Conservation (phyloP, 2,113 vertebrate species). For the Xiphophorus hellerii region DNA sequence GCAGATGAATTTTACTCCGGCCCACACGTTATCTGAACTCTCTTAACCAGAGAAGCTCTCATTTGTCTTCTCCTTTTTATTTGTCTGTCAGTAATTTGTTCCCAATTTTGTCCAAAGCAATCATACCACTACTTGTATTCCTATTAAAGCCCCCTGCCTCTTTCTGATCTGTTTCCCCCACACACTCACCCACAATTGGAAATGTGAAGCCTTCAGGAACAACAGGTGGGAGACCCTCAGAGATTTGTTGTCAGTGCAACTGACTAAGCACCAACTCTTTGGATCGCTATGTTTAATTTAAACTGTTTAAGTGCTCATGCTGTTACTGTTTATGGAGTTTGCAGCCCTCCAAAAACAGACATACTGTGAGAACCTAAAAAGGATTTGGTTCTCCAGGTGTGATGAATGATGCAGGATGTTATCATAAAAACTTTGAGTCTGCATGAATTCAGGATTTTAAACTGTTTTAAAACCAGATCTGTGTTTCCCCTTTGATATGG, state of each 20-base stretch:
- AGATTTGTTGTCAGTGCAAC: background rate
- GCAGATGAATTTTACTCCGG: background rate
- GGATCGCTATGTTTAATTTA: background rate
- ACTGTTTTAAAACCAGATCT: background rate
- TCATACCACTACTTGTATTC: no score
- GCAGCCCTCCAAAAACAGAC: background rate
- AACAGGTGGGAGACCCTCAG: background rate
- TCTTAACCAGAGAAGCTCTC: background rate
- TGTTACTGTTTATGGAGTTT: background rate
- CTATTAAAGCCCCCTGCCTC: no score
- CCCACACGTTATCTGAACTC: background rate
- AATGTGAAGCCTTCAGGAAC: background rate
- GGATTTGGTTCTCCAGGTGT: background rate
- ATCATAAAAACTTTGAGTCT: background rate
- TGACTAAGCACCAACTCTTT: background rate
- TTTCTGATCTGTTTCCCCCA: background rate
- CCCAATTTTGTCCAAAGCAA: background rate
- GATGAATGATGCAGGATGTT: background rate
- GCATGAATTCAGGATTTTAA: background rate
- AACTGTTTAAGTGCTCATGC: background rate
- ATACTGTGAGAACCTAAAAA: background rate
- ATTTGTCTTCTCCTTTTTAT: background rate
- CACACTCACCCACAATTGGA: background rate
- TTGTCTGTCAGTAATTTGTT: background rate
- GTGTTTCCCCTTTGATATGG: background rate